Conservation (phyloP, 2,797 vertebrate genomes). For the Antennarius maculatus region DNA sequence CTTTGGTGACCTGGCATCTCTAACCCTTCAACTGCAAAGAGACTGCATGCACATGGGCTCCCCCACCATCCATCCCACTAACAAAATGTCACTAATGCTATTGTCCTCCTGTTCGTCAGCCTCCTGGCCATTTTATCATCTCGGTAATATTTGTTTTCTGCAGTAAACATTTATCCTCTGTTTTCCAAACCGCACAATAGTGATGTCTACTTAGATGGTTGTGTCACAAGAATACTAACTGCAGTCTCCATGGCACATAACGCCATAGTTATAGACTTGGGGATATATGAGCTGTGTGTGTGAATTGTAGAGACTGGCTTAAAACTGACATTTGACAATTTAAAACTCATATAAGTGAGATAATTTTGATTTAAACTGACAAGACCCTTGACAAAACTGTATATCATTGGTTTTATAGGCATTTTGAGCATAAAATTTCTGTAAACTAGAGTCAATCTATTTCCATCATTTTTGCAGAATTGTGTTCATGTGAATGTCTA, state of each 20-base stretch:
- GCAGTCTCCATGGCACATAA: conserved; percentile 45
- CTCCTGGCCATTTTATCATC: conserved; percentile 40
- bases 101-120: background rate
- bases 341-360: conserved; percentile 15
- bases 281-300: conserved; percentile 30
- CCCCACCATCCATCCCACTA: conserved; percentile 65
- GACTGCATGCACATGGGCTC: conserved; percentile 54
- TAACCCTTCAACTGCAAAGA: conserved; percentile 43
- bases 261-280: conserved; percentile 49
- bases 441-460: conserved; percentile 5
- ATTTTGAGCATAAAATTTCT: conserved; percentile 24
- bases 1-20: conserved; percentile 29
- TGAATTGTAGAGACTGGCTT: background rate
- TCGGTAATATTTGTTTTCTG: conserved; percentile 3
- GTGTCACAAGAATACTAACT: conserved; percentile 21
- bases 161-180: conserved; percentile 13
- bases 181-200: conserved; percentile 8
- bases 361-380: conserved; percentile 46
- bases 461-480: background rate
- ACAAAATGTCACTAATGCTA: conserved; percentile 32
- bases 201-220: conserved; percentile 28
- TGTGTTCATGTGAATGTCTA: conserved; percentile 4
- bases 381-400: conserved; percentile 18
- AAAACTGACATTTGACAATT: no score
- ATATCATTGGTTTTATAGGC: conserved; percentile 28